Percentiles rank a stretch among this genome's conserved stretches.
Evolutionary conservation across 2,888 invertebrate genomes (phyloP).

Genomic region (Taenaris catops): DNA sequence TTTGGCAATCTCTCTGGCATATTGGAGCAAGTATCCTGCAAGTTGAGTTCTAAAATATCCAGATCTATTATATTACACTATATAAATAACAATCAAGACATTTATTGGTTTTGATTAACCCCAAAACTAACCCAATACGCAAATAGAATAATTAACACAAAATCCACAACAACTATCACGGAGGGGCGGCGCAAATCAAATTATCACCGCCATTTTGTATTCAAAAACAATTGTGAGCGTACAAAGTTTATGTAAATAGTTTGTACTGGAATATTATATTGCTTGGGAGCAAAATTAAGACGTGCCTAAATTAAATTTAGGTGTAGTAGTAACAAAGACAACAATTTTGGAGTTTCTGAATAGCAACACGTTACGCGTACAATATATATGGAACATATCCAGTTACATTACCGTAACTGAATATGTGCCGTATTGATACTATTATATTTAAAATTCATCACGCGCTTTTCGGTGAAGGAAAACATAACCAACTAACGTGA

Average conservation of each 20-base stretch:
- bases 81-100: background rate
- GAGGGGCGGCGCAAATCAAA: constrained; percentile 12
- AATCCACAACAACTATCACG: constrained; percentile 7
- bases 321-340: too few species aligned
- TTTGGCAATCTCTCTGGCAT: background rate
- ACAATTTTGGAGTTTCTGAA: too few species aligned
- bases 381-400: too few species aligned
- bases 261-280: constrained; percentile 5
- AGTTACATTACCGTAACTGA: too few species aligned
- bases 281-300: constrained; percentile 7
- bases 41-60: too few species aligned
- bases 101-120: constrained; percentile 8
- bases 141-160: constrained; percentile 9
- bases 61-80: too few species aligned
- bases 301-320: background rate
- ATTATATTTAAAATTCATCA: too few species aligned
- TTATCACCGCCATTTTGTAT: constrained; percentile 13
- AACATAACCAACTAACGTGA: too few species aligned
- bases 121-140: constrained; percentile 5
- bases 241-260: constrained; percentile 12
- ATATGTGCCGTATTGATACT: too few species aligned
- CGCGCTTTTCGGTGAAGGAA: too few species aligned
- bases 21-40: background rate
- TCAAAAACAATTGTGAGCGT: constrained; percentile 10
- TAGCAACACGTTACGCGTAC: too few species aligned